These are phyloP conservation scores for Drosophila ambigua DNA, from an alignment of 1,140 invertebrate genomes.

Conservation along the genomic window DNA sequence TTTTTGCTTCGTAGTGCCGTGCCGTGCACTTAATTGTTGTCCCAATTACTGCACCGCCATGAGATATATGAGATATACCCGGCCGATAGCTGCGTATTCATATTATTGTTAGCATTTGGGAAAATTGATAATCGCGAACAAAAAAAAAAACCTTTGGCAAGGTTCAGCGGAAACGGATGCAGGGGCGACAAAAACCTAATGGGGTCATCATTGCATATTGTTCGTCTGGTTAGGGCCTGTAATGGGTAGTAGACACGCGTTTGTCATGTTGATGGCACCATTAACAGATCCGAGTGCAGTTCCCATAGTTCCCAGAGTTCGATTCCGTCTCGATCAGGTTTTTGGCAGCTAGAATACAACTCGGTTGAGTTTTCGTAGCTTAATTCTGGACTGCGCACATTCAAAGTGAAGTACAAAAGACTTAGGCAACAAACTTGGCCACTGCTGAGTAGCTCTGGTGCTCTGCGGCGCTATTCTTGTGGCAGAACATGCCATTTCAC, in stretches of 20 bases:
- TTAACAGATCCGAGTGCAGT: too few species aligned
- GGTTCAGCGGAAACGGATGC: constrained; percentile 73
- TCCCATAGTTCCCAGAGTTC: too few species aligned
- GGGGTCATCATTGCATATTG: constrained; percentile 55
- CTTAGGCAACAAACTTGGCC: constrained; percentile 68
- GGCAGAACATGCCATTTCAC: constrained; percentile 78
- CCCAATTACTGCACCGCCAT: constrained; percentile 50
- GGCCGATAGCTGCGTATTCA: constrained; percentile 49
- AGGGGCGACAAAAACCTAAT: constrained; percentile 36
- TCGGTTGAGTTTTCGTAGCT: constrained; percentile 24
- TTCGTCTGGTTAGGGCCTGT: constrained; percentile 43
- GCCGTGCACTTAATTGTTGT: constrained; percentile 71
- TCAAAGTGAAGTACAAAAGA: constrained; percentile 68
- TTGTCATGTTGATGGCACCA: constrained; percentile 17
- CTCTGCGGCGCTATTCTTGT: constrained; percentile 21
- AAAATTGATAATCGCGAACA: constrained; percentile 41
- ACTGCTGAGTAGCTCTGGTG: neutral
- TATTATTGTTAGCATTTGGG: constrained; percentile 43
- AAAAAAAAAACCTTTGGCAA: constrained; percentile 51
- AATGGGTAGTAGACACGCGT: constrained; percentile 65
- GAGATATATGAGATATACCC: constrained; percentile 53
- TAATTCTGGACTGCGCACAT: constrained; percentile 37
- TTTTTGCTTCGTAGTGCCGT: neutral
- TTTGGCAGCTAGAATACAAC: neutral
- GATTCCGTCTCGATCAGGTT: neutral